A percentile compares a stretch with the other conserved stretches of the same genome.
These are phyloP conservation scores for Furcula furcula DNA, from an alignment of 2,888 invertebrate genomes.

Conservation along the genomic window DNA sequence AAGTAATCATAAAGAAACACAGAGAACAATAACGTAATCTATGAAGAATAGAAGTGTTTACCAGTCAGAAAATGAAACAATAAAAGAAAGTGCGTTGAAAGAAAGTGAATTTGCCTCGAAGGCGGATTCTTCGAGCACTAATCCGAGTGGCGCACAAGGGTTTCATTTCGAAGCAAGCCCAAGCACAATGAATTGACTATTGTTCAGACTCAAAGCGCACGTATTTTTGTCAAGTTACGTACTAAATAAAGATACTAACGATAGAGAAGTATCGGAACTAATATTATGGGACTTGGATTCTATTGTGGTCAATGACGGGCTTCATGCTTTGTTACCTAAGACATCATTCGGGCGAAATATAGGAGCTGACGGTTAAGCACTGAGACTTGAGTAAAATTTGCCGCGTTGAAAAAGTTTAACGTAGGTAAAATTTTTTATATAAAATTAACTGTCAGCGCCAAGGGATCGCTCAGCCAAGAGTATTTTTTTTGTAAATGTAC, in stretches of 20 bases:
- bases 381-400: constrained; percentile 18
- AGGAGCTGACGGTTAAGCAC: constrained; percentile 72
- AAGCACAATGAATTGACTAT: constrained; percentile 71
- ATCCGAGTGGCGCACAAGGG: constrained; percentile 51
- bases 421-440: constrained; percentile 20
- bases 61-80: constrained; percentile 51
- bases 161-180: constrained; percentile 74
- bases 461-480: constrained; percentile 45
- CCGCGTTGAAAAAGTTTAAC: constrained; percentile 16
- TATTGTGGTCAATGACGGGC: constrained; percentile 59
- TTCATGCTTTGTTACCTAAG: constrained; percentile 74
- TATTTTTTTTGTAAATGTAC: constrained; percentile 65
- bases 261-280: constrained; percentile 59
- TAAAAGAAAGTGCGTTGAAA: constrained; percentile 61
- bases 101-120: constrained; percentile 49
- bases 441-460: constrained; percentile 74
- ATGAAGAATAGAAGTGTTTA: constrained; percentile 48
- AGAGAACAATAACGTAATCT: constrained; percentile 38
- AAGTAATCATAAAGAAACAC: constrained; percentile 40
- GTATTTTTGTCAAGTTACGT: constrained; percentile 56
- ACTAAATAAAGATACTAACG: constrained; percentile 60
- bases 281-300: constrained; percentile 49
- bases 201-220: constrained; percentile 60
- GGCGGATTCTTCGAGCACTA: constrained; percentile 47
- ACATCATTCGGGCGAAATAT: constrained; percentile 50